Base-by-base conservation (phyloP, 2,113 vertebrate species). In the Alligator mississippiensis region DNA sequence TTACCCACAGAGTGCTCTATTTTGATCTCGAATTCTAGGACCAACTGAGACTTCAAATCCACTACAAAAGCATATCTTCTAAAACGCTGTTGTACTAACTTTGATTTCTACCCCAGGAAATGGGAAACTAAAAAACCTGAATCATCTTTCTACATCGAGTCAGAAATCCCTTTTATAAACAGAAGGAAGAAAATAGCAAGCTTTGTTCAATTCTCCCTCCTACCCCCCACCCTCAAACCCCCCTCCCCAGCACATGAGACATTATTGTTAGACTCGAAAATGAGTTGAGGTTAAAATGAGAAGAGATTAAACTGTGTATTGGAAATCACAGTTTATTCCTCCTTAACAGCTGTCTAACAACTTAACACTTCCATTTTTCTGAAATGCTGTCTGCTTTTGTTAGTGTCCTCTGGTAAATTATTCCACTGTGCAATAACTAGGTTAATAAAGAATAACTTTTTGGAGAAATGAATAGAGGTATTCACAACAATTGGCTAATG, bases 401-500 rank as follows among this genome's bases (percentile, higher is more conserved):
- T 92, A 92, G 77, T 58, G 27, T 76, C 75, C 89, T 88, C 72
- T 72, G 66, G 58, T 96, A 96, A 95, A 93, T 25, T 81, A 58
- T 54, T 76, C 30, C 85, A 60, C 2, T 34, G 88, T 47, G 88
- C 81, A 96, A 93, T 96, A 96, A 58, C 82, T 38, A 55, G 38
- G 78, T 87, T 94, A 91, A 94, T 91, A 92, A 92, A 94, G 72
- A 93, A 76, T 22, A 83, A 83, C 11, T 24, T 88, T 81, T n/a
- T 85, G 25, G 86, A 85, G 84, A 91, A 96, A 93, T 81, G 55
- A 87, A 96, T 85, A 96, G 92, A 0, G 0, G 63, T 82, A 63
- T 91, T 92, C 88, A 80, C 78, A 86, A 15, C 94, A 94, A 96
- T 93, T 97, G 64, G 81, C 12, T 95, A 97, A 95, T 93, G 70